Evolutionary conservation across 1,140 invertebrate genomes (phyloP).

Genomic region (Rhagoletis zephyria): DNA sequence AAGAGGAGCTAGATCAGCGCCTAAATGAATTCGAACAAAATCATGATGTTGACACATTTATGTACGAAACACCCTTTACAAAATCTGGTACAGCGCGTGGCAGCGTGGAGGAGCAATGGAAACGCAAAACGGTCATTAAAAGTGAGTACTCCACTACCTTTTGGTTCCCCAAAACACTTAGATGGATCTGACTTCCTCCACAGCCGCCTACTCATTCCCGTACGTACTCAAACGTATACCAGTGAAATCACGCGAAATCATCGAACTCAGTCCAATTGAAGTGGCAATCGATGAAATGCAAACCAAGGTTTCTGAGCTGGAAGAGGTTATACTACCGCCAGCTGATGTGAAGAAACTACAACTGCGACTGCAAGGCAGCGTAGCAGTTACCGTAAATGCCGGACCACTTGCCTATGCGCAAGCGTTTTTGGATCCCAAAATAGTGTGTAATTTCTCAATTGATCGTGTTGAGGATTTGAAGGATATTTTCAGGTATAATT

Average conservation of each 20-base stretch:
- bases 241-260: slow-evolving; percentile 81
- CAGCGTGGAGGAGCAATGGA: slow-evolving; percentile 89
- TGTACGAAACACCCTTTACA: slow-evolving; percentile 95
- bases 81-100: slow-evolving; percentile 85
- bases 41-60: slow-evolving; percentile 89
- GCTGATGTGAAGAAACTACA: slow-evolving; percentile 92
- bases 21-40: slow-evolving; percentile 88
- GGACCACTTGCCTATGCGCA: slow-evolving; percentile 93
- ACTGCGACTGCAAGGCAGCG: slow-evolving; percentile 88
- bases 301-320: slow-evolving; percentile 85
- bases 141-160: slow-evolving; percentile 74
- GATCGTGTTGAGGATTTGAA: slow-evolving; percentile 89
- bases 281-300: slow-evolving; percentile 95
- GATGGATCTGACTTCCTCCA: background rate
- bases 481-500: slow-evolving; percentile 85
- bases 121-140: slow-evolving; percentile 87
- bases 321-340: slow-evolving; percentile 86
- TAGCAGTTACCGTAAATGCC: slow-evolving; percentile 95
- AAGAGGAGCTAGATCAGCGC: slow-evolving; percentile 78
- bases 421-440: slow-evolving; percentile 86
- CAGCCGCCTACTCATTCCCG: slow-evolving; percentile 89
- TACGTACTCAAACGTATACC: slow-evolving; percentile 92
- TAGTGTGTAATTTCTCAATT: slow-evolving; percentile 81
- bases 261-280: slow-evolving; percentile 91
- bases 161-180: too few species aligned